Evolutionary conservation across 1,140 invertebrate species (phyloP), one percentile per base, ranked within the genome.

Genomic region (Drosophila subobscura): DNA sequence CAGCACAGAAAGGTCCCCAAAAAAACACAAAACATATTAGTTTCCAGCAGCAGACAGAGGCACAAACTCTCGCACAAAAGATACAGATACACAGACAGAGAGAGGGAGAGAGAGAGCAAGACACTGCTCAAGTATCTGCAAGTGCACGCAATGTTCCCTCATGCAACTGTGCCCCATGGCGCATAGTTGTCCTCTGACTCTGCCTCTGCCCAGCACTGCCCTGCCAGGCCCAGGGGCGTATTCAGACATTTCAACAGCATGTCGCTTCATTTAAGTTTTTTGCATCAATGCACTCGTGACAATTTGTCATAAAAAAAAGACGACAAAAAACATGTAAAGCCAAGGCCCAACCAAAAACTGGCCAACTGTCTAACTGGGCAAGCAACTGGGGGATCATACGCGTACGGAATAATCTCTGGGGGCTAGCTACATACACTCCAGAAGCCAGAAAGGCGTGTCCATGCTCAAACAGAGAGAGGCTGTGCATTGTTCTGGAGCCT

Each of bases 191-290:
- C 25, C 25, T 33, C n/a, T n/a, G n/a, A n/a, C n/a, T n/a, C n/a
- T 16, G 27, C 27, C n/a, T 46, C 52, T 58, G 67, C 52, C 27
- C 22, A 37, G n/a, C 22, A 27, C 44, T 53, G 49, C 42, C n/a
- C 27, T 64, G 22, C 54, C 54, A 37, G 40, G 55, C 71, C 27
- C 33, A 64, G 68, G 75, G 61, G 67, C 77, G 76, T 57, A 37
- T 64, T 66, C 81, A 86, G 73, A 80, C 81, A 85, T 85, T 85
- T 85, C 81, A 85, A 85, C 81, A 85, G 70, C 81, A 88, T 86
- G 81, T 86, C 81, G 83, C 81, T 86, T 86, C 83, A 86, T 86
- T 86, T 86, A 86, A 86, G 81, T 88, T 86, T 77, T 86, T 86
- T 86, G 81, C 81, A 86, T 86, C 81, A 86, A 86, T 86, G 81